These are phyloP conservation scores for Lamprologus ornatipinnis DNA, from an alignment of 2,113 vertebrate species.

Conservation along the genomic window DNA sequence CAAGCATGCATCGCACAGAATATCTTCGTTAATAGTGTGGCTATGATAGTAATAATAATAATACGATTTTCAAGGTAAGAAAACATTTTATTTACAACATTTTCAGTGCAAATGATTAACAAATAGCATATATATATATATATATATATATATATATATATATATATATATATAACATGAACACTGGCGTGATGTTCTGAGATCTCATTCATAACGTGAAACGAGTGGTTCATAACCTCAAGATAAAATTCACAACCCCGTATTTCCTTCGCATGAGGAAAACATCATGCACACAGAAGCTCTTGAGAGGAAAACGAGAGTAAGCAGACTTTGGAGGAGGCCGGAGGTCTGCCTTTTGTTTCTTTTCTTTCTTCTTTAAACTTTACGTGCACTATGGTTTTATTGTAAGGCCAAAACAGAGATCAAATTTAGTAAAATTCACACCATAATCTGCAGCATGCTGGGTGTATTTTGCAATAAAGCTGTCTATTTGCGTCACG, in stretches of 20 bases:
- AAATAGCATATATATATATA: conserved; percentile 69
- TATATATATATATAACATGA: conserved; percentile 53
- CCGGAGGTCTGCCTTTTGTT: not conserved
- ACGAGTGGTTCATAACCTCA: conserved; percentile 61
- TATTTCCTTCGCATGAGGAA: conserved; percentile 30
- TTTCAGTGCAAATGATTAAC: conserved; percentile 81
- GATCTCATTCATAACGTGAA: conserved; percentile 38
- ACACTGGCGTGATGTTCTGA: conserved; percentile 50
- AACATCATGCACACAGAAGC: conserved; percentile 31
- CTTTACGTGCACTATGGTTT: not conserved
- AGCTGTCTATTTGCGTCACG: not conserved
- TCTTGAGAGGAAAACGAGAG: conserved; percentile 8
- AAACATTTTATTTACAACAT: conserved; percentile 96
- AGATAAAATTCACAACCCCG: conserved; percentile 51
- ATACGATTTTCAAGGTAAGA: conserved; percentile 73
- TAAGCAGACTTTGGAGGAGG: not conserved
- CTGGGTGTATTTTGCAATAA: not conserved
- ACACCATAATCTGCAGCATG: not conserved
- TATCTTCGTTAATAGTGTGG: not conserved
- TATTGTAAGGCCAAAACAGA: not conserved
- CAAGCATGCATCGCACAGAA: not conserved
- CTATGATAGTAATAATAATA: not conserved
- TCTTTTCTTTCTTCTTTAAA: not conserved
- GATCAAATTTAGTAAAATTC: not conserved
- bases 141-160: conserved; percentile 56